These are phyloP conservation scores for Ryuthela nishihirai DNA, from an alignment of 2,888 invertebrate species.

Conservation along the genomic window DNA sequence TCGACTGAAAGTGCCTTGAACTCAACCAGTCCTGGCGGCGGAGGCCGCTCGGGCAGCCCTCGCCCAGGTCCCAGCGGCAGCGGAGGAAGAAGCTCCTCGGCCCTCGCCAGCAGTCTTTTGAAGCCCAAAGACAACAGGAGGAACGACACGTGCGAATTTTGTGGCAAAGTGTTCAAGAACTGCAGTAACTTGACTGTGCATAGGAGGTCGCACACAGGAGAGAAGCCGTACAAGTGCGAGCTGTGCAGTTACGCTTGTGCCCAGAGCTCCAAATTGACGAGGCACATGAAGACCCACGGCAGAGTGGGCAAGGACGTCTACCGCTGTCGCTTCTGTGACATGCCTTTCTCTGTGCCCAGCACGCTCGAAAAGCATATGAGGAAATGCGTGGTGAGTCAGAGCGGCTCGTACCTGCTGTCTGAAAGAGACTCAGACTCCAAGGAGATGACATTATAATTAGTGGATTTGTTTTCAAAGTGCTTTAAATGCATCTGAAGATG, in stretches of 20 bases:
- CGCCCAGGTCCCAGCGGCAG: constrained; percentile 28
- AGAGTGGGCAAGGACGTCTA: constrained; percentile 96
- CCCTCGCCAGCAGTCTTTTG: constrained; percentile 3
- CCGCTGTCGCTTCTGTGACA: constrained; percentile 97
- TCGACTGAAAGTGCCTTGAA: constrained; percentile 44
- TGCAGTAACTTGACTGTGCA: constrained; percentile 98
- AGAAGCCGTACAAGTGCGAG: constrained; percentile 98
- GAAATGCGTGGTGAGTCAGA: constrained; percentile 94
- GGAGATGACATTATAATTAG: constrained; percentile 32
- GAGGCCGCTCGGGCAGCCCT: constrained; percentile 52
- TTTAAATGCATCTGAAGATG: too few relatives aligned
- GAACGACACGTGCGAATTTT: constrained; percentile 93
- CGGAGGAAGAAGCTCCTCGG: constrained; percentile 51
- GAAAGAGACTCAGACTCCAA: constrained; percentile 32
- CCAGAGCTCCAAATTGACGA: constrained; percentile 97
- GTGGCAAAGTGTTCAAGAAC: constrained; percentile 85
- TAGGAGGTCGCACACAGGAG: constrained; percentile 94
- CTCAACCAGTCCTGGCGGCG: constrained; percentile 23
- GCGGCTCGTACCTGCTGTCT: constrained; percentile 42
- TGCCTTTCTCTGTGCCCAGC: constrained; percentile 99
- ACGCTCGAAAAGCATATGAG: constrained; percentile 99
- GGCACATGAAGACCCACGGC: constrained; percentile 99
- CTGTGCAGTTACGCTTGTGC: constrained; percentile 99
- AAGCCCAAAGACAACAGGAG: constrained; percentile 67
- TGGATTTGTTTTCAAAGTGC: too few relatives aligned